phyloP scores from a whole-genome alignment of 2,888 invertebrate species.

The Anagyrus pseudococci region DNA sequence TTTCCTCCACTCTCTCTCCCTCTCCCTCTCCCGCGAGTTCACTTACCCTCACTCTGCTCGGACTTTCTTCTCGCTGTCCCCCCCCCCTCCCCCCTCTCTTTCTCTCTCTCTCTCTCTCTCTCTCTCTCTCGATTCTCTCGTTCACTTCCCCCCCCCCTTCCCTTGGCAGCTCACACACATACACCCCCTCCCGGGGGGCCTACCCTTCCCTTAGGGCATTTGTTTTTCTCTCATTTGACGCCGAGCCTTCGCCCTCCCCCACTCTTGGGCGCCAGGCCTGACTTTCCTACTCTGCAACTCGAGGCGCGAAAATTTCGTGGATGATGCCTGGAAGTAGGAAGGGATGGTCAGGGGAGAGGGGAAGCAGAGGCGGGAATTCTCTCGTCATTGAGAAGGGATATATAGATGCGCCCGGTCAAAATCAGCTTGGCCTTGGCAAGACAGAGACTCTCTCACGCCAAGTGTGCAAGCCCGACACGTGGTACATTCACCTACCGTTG shows the following conservation, averaged over 20 bases:
- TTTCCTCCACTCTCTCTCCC: not conserved
- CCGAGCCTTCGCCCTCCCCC: not conserved
- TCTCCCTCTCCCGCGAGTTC: not conserved
- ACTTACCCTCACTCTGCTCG: not conserved
- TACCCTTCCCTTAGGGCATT: not conserved
- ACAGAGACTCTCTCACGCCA: too few relatives aligned
- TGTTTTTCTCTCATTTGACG: not conserved
- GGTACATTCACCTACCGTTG: too few relatives aligned
- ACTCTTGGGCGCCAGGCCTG: not conserved
- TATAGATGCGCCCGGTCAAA: too few relatives aligned
- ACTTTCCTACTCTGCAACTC: not conserved
- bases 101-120: conserved; percentile 11
- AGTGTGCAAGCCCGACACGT: too few relatives aligned
- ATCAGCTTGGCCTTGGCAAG: too few relatives aligned
- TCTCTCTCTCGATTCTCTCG: conserved; percentile 3
- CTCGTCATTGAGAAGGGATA: too few relatives aligned
- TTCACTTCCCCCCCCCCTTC: not conserved
- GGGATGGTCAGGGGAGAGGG: too few relatives aligned
- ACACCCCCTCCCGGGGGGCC: not conserved
- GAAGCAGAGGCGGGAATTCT: too few relatives aligned
- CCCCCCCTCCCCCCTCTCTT: not conserved
- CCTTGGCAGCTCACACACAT: not conserved
- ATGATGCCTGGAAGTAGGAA: too few relatives aligned
- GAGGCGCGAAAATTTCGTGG: too few relatives aligned
- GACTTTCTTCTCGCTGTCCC: not conserved